phyloP scores from a whole-genome alignment of 2,888 invertebrate species.

The Drosophila neotestacea region DNA sequence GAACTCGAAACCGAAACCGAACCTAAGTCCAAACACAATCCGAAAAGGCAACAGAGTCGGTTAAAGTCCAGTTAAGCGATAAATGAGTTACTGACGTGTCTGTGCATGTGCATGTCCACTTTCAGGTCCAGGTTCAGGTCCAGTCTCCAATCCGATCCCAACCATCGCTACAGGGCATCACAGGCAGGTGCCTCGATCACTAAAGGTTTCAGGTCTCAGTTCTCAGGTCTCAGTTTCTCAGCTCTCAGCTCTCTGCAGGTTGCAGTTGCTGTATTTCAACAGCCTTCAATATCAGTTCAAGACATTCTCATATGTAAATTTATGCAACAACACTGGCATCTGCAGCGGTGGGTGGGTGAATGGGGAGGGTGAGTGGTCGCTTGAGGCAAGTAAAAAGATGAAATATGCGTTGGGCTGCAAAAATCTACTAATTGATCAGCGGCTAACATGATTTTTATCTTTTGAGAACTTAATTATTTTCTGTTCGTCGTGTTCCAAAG shows the following conservation, averaged over 20 bases:
- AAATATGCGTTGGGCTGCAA: conserved; percentile 71
- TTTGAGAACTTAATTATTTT: conserved; percentile 84
- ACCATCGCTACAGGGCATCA: conserved; percentile 47
- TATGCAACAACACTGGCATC: conserved; percentile 62
- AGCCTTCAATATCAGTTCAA: conserved; percentile 81
- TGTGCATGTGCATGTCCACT: conserved; percentile 72
- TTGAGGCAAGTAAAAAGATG: conserved; percentile 61
- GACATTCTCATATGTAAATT: conserved; percentile 82
- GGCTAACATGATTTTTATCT: conserved; percentile 84
- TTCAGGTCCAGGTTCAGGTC: conserved; percentile 40
- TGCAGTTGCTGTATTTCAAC: conserved; percentile 78
- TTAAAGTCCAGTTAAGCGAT: conserved; percentile 74
- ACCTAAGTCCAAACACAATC: conserved; percentile 18
- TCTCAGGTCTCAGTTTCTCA: conserved; percentile 2
- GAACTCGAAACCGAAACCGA: conserved; percentile 39
- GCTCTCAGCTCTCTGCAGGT: conserved; percentile 50
- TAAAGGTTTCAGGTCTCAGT: conserved; percentile 14
- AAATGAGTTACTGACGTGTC: conserved; percentile 80
- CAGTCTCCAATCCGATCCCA: conserved; percentile 40
- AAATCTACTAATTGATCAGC: conserved; percentile 83
- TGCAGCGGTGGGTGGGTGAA: conserved; percentile 3
- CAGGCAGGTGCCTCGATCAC: conserved; percentile 63
- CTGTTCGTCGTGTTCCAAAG: conserved; percentile 59
- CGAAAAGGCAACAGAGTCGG: background rate
- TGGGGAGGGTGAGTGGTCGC: conserved; percentile 27